These are phyloP conservation scores for Astreopora myriophthalma DNA, from an alignment of 64 coral and sea anemone genomes.

Conservation along the genomic window DNA sequence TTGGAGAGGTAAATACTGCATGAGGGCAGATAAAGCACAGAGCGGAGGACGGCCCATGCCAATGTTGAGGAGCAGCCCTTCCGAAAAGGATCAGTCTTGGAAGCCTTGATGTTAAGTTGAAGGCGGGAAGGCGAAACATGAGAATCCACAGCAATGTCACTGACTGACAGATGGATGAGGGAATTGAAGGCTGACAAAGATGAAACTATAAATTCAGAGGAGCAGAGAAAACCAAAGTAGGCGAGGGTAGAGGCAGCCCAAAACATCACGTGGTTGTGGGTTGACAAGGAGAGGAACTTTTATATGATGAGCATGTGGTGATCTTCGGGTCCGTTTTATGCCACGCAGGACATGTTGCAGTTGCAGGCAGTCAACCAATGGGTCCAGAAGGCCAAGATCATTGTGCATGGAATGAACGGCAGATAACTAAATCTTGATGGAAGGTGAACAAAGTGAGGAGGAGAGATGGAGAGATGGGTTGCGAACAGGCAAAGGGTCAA, in stretches of 20 bases:
- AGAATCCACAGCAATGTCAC: not conserved
- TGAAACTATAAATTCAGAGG: not conserved
- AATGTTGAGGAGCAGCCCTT: not conserved
- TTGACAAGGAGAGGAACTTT: not conserved
- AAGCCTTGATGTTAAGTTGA: not conserved
- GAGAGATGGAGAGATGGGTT: not conserved
- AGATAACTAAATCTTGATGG: conserved; percentile 6
- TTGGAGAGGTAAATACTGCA: not conserved
- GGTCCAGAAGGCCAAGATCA: not conserved
- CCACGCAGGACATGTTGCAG: not conserved
- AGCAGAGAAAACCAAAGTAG: not conserved
- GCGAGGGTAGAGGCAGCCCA: conserved; percentile 5
- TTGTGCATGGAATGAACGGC: conserved; percentile 9
- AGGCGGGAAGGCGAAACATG: not conserved
- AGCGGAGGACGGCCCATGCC: not conserved
- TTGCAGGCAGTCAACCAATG: not conserved
- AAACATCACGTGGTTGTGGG: not conserved
- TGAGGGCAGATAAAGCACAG: not conserved
- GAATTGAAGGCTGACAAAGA: not conserved
- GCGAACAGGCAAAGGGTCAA: not conserved
- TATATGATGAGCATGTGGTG: not conserved
- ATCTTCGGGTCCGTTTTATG: not conserved
- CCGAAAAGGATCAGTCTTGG: conserved; percentile 18
- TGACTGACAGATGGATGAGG: not conserved
- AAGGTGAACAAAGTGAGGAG: not conserved